A percentile compares a stretch with the other conserved stretches of the same genome.
These are phyloP conservation scores for Sebastolobus alascanus DNA, from an alignment of 2,797 vertebrate genomes.

Conservation along the genomic window DNA sequence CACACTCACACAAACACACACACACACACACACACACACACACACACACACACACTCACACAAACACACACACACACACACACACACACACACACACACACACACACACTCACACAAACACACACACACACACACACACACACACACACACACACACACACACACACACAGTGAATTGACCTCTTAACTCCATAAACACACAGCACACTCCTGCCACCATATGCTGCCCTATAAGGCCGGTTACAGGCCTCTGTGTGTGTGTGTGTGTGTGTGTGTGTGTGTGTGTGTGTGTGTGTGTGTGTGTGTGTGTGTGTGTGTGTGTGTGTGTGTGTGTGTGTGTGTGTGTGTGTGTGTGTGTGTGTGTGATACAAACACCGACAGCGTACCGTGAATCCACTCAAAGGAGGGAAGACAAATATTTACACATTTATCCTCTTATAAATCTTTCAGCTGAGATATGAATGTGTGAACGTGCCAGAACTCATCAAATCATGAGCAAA, in stretches of 20 bases:
- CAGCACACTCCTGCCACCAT: conserved; percentile 23
- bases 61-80: conserved; percentile 3
- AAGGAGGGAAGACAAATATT: conserved; percentile 64
- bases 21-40: conserved; percentile 1
- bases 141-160: conserved; percentile 16
- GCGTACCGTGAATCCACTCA: conserved; percentile 38
- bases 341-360: conserved; percentile 29
- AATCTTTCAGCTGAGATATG: not conserved
- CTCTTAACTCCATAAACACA: conserved; percentile 44
- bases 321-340: conserved; percentile 23
- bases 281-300: conserved; percentile 31
- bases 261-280: conserved; percentile 29
- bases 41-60: conserved; percentile 21
- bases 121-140: conserved; percentile 22
- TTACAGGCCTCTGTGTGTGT: conserved; percentile 9
- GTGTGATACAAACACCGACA: conserved; percentile 34
- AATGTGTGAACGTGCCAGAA: not conserved
- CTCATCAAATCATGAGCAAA: not conserved
- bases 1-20: conserved; percentile 14
- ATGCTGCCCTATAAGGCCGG: conserved; percentile 41
- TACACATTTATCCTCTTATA: conserved; percentile 43
- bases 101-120: not conserved
- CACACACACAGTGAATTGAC: conserved; percentile 22
- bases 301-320: conserved; percentile 6
- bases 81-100: conserved; percentile 40